Conservation (phyloP, 2,888 invertebrate genomes). For the Limenitis camilla region DNA sequence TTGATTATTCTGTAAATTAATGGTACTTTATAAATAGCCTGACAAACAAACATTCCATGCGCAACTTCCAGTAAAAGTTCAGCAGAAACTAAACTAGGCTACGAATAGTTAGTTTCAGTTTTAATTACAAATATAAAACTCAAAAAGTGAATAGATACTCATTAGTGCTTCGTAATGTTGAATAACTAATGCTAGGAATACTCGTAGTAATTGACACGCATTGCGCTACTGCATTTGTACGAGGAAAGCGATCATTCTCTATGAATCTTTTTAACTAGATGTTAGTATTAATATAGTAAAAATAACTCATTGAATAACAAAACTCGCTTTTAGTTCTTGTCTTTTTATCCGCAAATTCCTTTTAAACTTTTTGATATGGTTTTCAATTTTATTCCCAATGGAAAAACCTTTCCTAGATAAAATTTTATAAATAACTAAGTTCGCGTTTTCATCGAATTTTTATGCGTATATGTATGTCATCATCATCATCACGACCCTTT, state of each 20-base stretch:
- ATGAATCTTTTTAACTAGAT: not conserved
- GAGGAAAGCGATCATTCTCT: conserved; percentile 3
- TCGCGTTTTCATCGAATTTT: too few relatives aligned
- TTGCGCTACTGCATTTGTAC: not conserved
- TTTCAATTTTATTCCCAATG: too few relatives aligned
- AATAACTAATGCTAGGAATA: not conserved
- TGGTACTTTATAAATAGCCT: too few relatives aligned
- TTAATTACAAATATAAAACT: not conserved
- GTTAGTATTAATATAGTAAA: not conserved
- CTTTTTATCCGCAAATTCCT: not conserved
- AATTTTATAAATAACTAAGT: too few relatives aligned
- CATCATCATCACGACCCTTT: too few relatives aligned
- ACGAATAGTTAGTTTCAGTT: not conserved
- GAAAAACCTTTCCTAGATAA: too few relatives aligned
- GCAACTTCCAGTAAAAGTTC: too few relatives aligned
- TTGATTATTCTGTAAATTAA: too few relatives aligned
- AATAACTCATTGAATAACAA: not conserved
- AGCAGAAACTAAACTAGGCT: too few relatives aligned
- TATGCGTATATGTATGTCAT: too few relatives aligned
- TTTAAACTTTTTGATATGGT: too few relatives aligned
- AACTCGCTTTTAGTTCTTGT: not conserved
- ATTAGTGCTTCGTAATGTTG: conserved; percentile 8
- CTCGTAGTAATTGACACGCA: conserved; percentile 9
- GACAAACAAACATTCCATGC: too few relatives aligned
- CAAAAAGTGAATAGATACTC: conserved; percentile 1